A percentile compares a stretch with the other conserved stretches of the same genome.
These are phyloP conservation scores for Bursaphelenchus mucronatus DNA, from an alignment of 1,140 invertebrate species.

Conservation along the genomic window DNA sequence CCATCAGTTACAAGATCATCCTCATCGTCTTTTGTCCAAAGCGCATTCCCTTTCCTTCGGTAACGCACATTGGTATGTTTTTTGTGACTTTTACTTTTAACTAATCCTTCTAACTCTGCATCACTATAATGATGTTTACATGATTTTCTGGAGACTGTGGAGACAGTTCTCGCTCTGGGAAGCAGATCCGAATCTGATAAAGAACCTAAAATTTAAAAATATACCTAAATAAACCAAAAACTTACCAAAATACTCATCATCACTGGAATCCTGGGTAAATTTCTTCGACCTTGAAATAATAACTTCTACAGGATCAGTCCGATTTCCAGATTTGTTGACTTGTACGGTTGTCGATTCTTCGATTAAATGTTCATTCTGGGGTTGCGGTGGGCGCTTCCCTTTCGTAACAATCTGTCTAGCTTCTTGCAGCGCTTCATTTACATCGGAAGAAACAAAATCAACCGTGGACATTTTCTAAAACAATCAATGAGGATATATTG, in stretches of 20 bases:
- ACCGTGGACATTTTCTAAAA: constrained; percentile 10
- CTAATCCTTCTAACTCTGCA: not conserved
- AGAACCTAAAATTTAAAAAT: constrained; percentile 26
- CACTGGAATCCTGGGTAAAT: constrained; percentile 16
- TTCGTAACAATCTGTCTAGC: constrained; percentile 46
- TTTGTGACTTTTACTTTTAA: not conserved
- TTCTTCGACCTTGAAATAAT: constrained; percentile 31
- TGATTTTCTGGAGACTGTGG: constrained; percentile 8
- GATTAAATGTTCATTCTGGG: constrained; percentile 37
- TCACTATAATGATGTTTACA: constrained; percentile 12
- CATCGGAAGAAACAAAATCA: constrained; percentile 45
- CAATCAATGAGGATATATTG: not conserved
- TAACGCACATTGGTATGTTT: constrained; percentile 40
- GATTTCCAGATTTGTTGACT: constrained; percentile 35
- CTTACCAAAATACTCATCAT: constrained; percentile 27
- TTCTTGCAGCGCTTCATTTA: constrained; percentile 48
- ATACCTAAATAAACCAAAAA: not conserved
- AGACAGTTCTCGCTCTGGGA: not conserved
- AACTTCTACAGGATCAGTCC: constrained; percentile 42
- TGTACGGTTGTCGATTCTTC: constrained; percentile 50
- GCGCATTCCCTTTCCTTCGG: constrained; percentile 29
- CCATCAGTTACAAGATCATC: not conserved
- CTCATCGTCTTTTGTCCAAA: constrained; percentile 44
- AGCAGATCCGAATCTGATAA: constrained; percentile 37
- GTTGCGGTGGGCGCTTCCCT: constrained; percentile 26